phyloP scores from a whole-genome alignment of 2,888 invertebrate genomes.

The Oscheius onirici region DNA sequence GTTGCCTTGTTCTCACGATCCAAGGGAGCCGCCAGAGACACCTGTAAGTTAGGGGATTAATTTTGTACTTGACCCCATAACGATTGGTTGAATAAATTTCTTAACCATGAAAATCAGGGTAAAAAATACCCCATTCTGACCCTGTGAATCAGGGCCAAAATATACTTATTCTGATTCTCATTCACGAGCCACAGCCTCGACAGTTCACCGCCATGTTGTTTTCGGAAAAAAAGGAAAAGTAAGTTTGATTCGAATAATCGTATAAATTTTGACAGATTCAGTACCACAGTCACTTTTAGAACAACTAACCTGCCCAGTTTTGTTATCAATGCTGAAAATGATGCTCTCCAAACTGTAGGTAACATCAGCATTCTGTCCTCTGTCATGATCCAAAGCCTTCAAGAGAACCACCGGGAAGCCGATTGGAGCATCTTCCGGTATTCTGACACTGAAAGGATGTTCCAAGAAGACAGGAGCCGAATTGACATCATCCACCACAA shows the following conservation, averaged over 20 bases:
- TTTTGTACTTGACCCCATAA: conserved; percentile 5
- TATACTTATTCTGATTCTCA: too few relatives aligned
- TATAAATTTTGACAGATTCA: too few relatives aligned
- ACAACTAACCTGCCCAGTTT: conserved; percentile 86
- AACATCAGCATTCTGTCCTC: conserved; percentile 86
- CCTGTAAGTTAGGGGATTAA: conserved; percentile 17
- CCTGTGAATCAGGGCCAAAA: too few relatives aligned
- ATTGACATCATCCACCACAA: conserved; percentile 74
- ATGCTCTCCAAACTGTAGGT: conserved; percentile 74
- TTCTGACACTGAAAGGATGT: conserved; percentile 61
- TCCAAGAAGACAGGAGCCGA: conserved; percentile 63
- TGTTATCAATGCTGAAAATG: conserved; percentile 87
- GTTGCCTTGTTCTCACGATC: conserved; percentile 85
- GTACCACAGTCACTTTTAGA: too few relatives aligned
- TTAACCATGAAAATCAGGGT: too few relatives aligned
- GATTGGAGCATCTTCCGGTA: conserved; percentile 88
- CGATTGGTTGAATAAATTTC: neutral
- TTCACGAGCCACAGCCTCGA: too few relatives aligned
- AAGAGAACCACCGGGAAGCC: conserved; percentile 85
- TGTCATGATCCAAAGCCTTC: conserved; percentile 87
- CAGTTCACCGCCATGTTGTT: too few relatives aligned
- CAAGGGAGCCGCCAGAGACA: conserved; percentile 72
- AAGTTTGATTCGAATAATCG: too few relatives aligned
- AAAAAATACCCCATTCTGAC: too few relatives aligned
- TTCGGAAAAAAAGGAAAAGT: too few relatives aligned